Evolutionary conservation across 2,888 invertebrate species (phyloP).

Genomic region (Ephialtes manifestator): DNA sequence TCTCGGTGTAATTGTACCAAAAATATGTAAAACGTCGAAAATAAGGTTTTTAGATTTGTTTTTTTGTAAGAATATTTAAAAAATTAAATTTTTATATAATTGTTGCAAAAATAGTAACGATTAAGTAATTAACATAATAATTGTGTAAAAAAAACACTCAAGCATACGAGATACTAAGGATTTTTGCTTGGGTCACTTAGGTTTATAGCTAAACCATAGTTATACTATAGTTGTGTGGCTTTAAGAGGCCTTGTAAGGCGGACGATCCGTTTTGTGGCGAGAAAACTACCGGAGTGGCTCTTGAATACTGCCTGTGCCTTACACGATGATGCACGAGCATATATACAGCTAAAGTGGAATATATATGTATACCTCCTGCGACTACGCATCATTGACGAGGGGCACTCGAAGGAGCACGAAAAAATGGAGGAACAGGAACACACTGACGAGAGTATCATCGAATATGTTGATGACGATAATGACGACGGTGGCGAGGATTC

Average conservation of each 20-base stretch:
- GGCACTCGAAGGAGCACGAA: slow-evolving; percentile 19
- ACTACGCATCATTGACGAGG: slow-evolving; percentile 29
- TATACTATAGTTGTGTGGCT: slow-evolving; percentile 45
- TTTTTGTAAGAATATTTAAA: too few relatives aligned
- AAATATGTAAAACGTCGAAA: too few relatives aligned
- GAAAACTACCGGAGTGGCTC: slow-evolving; percentile 34
- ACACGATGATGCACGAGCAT: slow-evolving; percentile 20
- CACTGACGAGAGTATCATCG: slow-evolving; percentile 19
- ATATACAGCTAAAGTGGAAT: not conserved
- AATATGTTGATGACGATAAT: slow-evolving; percentile 17
- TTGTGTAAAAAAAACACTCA: slow-evolving; percentile 48
- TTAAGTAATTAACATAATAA: too few relatives aligned
- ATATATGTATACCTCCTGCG: not conserved
- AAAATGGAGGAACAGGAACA: slow-evolving; percentile 13
- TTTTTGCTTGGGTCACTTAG: slow-evolving; percentile 16
- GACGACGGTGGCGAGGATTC: slow-evolving; percentile 7
- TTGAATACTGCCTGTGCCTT: slow-evolving; percentile 13
- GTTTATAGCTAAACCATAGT: slow-evolving; percentile 60
- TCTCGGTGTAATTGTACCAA: too few relatives aligned
- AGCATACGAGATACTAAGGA: slow-evolving; percentile 13
- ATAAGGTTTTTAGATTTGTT: too few relatives aligned
- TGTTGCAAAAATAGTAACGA: too few relatives aligned
- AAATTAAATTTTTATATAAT: too few relatives aligned
- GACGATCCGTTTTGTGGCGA: slow-evolving; percentile 52
- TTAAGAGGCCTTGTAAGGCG: slow-evolving; percentile 60